Percentiles rank a stretch among this genome's conserved stretches.
Conservation (phyloP, 1,140 invertebrate species). For the Xylocopa sonorina region DNA sequence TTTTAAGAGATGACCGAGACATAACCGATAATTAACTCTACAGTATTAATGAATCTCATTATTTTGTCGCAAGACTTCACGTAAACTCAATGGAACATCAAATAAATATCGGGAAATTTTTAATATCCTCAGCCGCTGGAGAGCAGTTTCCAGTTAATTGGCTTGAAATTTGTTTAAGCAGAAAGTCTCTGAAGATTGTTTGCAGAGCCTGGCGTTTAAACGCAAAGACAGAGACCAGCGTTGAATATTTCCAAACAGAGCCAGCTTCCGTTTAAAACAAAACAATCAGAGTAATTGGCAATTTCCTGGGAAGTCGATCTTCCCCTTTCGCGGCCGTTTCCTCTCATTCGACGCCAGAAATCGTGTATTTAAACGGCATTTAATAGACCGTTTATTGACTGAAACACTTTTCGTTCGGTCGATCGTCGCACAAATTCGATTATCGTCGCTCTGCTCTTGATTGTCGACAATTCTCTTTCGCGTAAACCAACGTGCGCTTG, state of each 20-base stretch:
- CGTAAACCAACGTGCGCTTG: no score
- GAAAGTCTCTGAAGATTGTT: constrained; percentile 5
- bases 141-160: neutral
- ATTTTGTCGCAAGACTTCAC: neutral
- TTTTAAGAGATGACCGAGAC: no score
- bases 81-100: constrained; percentile 10
- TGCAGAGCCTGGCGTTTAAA: constrained; percentile 20
- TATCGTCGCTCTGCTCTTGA: constrained; percentile 51
- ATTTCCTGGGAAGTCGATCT: constrained; percentile 57
- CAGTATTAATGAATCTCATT: no score
- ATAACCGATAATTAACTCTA: no score
- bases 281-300: constrained; percentile 64
- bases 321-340: constrained; percentile 55
- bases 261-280: neutral
- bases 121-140: no score
- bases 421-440: constrained; percentile 61
- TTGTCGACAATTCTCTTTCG: constrained; percentile 43
- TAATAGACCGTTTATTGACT: constrained; percentile 68
- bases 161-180: constrained; percentile 12
- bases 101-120: no score
- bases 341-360: constrained; percentile 53
- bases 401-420: constrained; percentile 52
- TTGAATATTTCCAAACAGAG: constrained; percentile 12
- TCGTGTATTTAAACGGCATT: constrained; percentile 61
- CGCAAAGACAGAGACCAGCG: neutral